These are phyloP conservation scores for Galago senegalensis DNA, from an alignment of 2,797 vertebrate genomes.

Conservation along the genomic window DNA sequence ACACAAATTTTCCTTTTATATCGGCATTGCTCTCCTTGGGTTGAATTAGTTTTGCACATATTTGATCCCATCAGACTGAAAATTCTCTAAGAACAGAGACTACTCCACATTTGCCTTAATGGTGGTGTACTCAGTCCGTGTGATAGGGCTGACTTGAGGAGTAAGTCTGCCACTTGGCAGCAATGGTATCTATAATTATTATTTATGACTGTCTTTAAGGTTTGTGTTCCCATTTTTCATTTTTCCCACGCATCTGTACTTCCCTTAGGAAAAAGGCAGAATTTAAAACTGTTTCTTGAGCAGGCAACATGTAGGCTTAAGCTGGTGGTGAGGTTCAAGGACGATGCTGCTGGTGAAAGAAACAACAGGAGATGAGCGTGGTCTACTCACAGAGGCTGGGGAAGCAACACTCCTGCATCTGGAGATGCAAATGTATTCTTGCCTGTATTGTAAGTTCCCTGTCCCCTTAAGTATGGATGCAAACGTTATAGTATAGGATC, in stretches of 20 bases:
- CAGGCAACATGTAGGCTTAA: not conserved
- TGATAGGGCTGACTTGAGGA: not conserved
- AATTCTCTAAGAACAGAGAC: not conserved
- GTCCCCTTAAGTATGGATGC: not conserved
- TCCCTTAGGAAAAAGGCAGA: conserved; percentile 14
- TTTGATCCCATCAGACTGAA: not conserved
- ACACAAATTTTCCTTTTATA: not conserved
- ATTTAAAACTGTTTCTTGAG: not conserved
- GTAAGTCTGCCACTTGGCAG: not conserved
- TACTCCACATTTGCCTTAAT: not conserved
- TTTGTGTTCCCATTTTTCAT: not conserved
- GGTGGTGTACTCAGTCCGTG: not conserved
- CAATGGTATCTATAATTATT: not conserved
- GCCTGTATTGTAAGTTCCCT: not conserved
- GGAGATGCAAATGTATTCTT: not conserved
- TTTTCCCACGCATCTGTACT: not conserved
- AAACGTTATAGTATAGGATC: not conserved
- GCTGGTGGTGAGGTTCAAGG: not conserved
- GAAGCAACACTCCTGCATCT: not conserved
- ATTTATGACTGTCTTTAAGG: conserved; percentile 32
- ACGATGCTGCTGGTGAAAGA: not conserved
- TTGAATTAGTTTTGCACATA: not conserved
- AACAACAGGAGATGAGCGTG: not conserved
- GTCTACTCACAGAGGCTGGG: not conserved
- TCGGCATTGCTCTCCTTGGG: not conserved